These are phyloP conservation scores for Epinephelus cyanopodus DNA, from an alignment of 2,113 vertebrate genomes.

Conservation along the genomic window DNA sequence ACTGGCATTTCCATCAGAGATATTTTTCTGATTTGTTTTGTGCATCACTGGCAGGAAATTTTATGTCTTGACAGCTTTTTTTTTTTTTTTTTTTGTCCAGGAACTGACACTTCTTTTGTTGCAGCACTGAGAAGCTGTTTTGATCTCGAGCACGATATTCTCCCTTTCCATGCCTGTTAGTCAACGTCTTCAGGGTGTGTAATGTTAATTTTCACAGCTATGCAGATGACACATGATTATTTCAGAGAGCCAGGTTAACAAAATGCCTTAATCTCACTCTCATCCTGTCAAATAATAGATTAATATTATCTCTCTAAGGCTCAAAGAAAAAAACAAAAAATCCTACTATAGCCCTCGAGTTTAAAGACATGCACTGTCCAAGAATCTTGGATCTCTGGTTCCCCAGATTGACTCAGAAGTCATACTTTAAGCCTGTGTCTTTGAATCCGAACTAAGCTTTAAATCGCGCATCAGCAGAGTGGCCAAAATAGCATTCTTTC, in stretches of 20 bases:
- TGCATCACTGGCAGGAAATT: background rate
- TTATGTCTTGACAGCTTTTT: background rate
- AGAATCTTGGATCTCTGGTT: conserved; percentile 6
- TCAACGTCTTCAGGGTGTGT: background rate
- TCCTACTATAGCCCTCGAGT: background rate
- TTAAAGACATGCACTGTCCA: background rate
- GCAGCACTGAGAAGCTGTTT: background rate
- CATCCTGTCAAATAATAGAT: background rate
- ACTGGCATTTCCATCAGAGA: background rate
- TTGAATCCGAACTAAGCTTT: conserved; percentile 6
- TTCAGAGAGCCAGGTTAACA: background rate
- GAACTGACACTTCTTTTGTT: background rate
- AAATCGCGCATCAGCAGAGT: background rate
- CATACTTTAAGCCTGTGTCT: background rate
- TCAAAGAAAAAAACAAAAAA: background rate
- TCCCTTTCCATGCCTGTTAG: background rate
- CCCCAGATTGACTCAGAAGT: background rate
- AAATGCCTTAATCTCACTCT: background rate
- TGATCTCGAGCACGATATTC: background rate
- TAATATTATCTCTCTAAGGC: background rate
- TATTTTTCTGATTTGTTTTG: background rate
- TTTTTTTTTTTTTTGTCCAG: background rate
- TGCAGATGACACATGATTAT: conserved; percentile 1
- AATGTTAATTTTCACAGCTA: background rate
- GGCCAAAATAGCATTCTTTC: conserved; percentile 23